Conservation (phyloP, 2,888 invertebrate species). For the Drosophila mettleri region DNA sequence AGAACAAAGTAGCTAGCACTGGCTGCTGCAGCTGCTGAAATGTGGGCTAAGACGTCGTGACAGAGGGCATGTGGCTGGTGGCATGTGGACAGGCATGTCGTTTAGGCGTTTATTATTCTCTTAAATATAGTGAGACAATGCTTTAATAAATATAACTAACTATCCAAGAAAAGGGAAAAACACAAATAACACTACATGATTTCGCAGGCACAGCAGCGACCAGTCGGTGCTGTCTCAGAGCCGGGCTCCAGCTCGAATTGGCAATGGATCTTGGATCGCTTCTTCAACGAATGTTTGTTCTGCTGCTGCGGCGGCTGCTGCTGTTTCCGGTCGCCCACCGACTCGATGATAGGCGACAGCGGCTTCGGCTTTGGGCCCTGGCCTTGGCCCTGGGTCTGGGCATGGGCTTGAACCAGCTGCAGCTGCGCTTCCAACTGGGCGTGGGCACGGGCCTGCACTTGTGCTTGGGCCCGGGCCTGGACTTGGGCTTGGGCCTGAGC, state of each 20-base stretch:
- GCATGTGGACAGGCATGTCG: slow-evolving; percentile 2
- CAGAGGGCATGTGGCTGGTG: background rate
- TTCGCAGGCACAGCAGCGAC: slow-evolving; percentile 40
- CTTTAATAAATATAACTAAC: slow-evolving; percentile 24
- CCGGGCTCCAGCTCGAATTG: slow-evolving; percentile 2
- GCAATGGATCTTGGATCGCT: slow-evolving; percentile 12
- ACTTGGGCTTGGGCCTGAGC: background rate
- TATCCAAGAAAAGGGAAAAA: slow-evolving; percentile 23
- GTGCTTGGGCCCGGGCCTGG: slow-evolving; percentile 12
- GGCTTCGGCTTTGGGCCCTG: too few relatives aligned
- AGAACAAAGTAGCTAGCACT: slow-evolving; percentile 65
- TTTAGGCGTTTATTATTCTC: slow-evolving; percentile 30
- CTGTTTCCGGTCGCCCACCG: slow-evolving; percentile 29
- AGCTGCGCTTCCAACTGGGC: slow-evolving; percentile 19
- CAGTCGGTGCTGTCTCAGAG: background rate
- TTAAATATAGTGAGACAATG: slow-evolving; percentile 36
- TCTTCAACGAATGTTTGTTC: slow-evolving; percentile 3
- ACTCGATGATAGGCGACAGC: slow-evolving; percentile 11
- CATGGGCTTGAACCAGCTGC: background rate
- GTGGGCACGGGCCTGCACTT: too few relatives aligned
- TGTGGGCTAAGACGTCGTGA: slow-evolving; percentile 50
- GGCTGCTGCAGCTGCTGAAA: slow-evolving; percentile 49
- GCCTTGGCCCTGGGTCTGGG: too few relatives aligned
- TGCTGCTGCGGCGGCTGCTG: background rate
- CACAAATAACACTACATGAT: slow-evolving; percentile 39